Evolutionary conservation across 2,113 vertebrate species (phyloP).

Genomic region (Abramis brama): DNA sequence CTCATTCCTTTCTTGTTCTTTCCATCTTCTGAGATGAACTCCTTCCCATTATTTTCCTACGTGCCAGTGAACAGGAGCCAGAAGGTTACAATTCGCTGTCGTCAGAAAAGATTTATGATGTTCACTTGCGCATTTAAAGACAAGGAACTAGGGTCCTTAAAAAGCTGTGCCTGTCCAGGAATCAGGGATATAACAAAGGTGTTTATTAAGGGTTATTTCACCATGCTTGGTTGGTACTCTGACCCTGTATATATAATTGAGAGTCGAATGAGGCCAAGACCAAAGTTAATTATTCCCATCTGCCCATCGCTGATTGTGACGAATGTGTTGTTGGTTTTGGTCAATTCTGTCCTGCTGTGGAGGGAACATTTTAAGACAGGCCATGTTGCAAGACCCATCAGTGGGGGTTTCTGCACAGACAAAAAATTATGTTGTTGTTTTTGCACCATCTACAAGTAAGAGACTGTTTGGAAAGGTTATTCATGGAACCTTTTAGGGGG

Average conservation of each 20-base stretch:
- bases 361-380: constrained; percentile 31
- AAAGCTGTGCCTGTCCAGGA: background rate
- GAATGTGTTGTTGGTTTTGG: constrained; percentile 37
- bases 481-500: background rate
- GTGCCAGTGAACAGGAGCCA: constrained; percentile 8
- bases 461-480: background rate
- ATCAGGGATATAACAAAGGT: background rate
- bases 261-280: constrained; percentile 31
- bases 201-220: background rate
- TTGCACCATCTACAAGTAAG: background rate
- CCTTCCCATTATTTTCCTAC: constrained; percentile 17
- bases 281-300: constrained; percentile 54
- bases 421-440: background rate
- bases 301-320: constrained; percentile 30
- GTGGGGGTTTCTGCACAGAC: background rate
- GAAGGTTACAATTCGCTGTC: background rate
- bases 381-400: constrained; percentile 31
- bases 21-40: constrained; percentile 9
- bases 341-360: constrained; percentile 29
- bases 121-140: background rate
- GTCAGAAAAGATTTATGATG: background rate
- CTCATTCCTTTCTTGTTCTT: background rate
- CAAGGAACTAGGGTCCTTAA: background rate
- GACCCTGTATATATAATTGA: constrained; percentile 11
- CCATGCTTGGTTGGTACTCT: background rate